Base-by-base conservation (phyloP, 2,888 invertebrate species). In the Deilephila elpenor region DNA sequence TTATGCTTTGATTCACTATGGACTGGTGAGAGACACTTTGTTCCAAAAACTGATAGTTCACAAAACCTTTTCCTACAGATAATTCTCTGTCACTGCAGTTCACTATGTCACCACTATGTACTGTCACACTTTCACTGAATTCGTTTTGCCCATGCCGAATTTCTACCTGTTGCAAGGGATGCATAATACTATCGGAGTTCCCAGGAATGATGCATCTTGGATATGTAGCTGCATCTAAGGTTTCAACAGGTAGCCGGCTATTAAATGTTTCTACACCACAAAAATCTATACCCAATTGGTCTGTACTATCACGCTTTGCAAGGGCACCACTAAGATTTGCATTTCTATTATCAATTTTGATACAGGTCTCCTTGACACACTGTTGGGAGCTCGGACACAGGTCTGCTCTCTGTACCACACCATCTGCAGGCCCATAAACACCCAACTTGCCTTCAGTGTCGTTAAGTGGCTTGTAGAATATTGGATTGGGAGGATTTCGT, bases 21-120 rank as follows among this genome's bases (percentile, higher is more conserved):
- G 94, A 93, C 79, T 94, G 94, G 83, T 94, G 95, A 74, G 93
- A 91, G 77, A 94, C 92, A 91, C 93, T 94, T 84, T 94, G 94
- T 92, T 95, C 94, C 88, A 94, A 88, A 84, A 94, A 91, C 85
- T 95, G 95, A 87, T 94, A 95, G 91, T 95, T 95, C 84, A 94
- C 90, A 90, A 89, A 92, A 85, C 90, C 91, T 79, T 93, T 93
- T 70, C 89, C 89, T 76, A 89, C 86, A 62, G 88, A 87, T 76
- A 91, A 83, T 78, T 92, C 93, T 84, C 88, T 88, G 74, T 93
- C 92, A 90, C 87, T 83, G 79, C 87, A 86, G 82, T 87, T 90
- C 78, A 86, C 86, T 83, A 84, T 83, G 76, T 91, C 92, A 85
- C 81, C 86, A 87, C 88, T 89, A 76, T 89, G 89, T 79, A 91